Evolutionary conservation across 1,140 invertebrate genomes (phyloP).

Genomic region (Anthonomus grandis): DNA sequence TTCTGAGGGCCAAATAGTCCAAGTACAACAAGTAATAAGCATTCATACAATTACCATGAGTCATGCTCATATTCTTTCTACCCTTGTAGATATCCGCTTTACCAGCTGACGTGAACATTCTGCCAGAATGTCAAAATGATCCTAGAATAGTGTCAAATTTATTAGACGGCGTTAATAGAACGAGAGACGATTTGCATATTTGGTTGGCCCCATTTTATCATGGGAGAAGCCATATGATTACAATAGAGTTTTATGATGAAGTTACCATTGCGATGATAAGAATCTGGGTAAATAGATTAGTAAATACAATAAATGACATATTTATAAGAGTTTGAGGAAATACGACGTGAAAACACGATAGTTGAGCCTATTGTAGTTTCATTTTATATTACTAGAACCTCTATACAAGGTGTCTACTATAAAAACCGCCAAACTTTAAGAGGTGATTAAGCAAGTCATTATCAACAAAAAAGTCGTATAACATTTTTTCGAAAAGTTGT

Average conservation of each 20-base stretch:
- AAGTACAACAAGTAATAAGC: conserved; percentile 56
- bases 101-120: conserved; percentile 59
- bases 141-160: conserved; percentile 62
- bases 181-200: conserved; percentile 71
- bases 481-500: too few relatives aligned
- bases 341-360: too few relatives aligned
- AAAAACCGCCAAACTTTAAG: too few relatives aligned
- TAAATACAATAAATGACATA: background rate
- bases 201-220: conserved; percentile 67
- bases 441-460: too few relatives aligned
- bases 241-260: conserved; percentile 57
- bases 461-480: too few relatives aligned
- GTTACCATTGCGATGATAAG: conserved; percentile 66
- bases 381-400: too few relatives aligned
- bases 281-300: conserved; percentile 68
- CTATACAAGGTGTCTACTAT: too few relatives aligned
- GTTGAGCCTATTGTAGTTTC: too few relatives aligned
- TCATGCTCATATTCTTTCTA: too few relatives aligned
- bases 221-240: conserved; percentile 56
- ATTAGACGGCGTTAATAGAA: conserved; percentile 68
- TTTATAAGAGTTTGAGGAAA: background rate
- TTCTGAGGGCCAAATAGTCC: conserved; percentile 56
- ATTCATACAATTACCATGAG: too few relatives aligned
- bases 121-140: conserved; percentile 58
- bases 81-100: conserved; percentile 55